Evolutionary conservation across 2,797 vertebrate species (phyloP).

Genomic region (Taeniopygia guttata): DNA sequence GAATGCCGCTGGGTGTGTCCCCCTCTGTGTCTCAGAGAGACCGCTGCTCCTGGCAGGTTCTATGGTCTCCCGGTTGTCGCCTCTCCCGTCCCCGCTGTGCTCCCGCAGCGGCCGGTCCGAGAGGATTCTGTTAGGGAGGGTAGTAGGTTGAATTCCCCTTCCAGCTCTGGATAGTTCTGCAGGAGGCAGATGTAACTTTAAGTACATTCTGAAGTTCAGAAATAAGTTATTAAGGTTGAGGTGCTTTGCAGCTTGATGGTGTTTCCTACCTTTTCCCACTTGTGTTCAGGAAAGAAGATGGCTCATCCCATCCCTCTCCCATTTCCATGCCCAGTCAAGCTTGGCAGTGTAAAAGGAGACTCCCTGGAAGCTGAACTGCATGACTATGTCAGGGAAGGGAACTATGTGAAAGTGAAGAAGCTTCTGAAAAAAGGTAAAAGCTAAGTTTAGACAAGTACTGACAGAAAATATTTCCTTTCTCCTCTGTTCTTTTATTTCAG

Average conservation of each 20-base stretch:
- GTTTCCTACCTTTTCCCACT: neutral
- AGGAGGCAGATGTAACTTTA: fast-evolving
- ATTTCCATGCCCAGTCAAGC: constrained; percentile 78
- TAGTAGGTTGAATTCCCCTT: fast-evolving
- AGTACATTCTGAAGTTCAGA: too few species aligned
- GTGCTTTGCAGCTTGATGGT: fast-evolving
- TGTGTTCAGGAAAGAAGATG: constrained; percentile 43
- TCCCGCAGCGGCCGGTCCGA: fast-evolving
- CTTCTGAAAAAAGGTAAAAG: constrained; percentile 82
- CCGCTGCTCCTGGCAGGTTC: fast-evolving
- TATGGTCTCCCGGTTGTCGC: fast-evolving
- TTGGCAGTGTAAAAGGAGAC: constrained; percentile 76
- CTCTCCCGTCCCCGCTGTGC: fast-evolving
- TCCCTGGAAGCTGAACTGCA: constrained; percentile 79
- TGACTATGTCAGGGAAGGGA: constrained; percentile 75
- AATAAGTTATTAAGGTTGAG: neutral
- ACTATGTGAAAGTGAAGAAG: constrained; percentile 79
- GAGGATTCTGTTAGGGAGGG: fast-evolving
- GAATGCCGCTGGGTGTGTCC: fast-evolving
- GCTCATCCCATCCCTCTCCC: constrained; percentile 52
- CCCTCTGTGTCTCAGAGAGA: fast-evolving
- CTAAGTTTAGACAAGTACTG: neutral
- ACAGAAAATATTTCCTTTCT: fast-evolving
- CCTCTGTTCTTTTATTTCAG: fast-evolving
- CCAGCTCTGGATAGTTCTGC: fast-evolving